Evolutionary conservation across 2,797 vertebrate species (phyloP), one percentile per base, ranked within the genome.

Genomic region (Scolopax rusticola): DNA sequence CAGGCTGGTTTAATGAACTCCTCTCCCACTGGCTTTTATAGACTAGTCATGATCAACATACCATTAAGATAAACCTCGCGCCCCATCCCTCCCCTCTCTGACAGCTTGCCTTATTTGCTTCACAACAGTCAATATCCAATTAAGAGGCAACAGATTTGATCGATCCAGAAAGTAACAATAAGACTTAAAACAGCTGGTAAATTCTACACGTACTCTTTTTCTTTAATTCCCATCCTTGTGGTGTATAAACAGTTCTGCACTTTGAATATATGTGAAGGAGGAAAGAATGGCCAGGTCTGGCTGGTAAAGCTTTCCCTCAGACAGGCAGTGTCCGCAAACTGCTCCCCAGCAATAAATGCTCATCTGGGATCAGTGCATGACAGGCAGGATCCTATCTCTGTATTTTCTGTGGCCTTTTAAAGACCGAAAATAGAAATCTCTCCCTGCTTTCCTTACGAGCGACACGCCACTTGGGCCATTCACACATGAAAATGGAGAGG

Each of bases 51-150:
- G 68, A 94, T 92, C 87, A 95, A 87, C 81, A 87, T 89, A 94
- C 65, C 90, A 84, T 71, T 88, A 94, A 84, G 87, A 77, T 70
- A 95, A 96, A 95, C 73, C 70, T 91, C 6, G 5, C 12, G 23
- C 69, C 79, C 65, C 83, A 87, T 80, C 87, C 68, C 48, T 68
- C 77, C 86, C 84, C 73, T 63, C 90, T 61, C 94, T 71, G 84
- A 83, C 77, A 91, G 82, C 82, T 94, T 87, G 74, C 61, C 92
- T 89, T 87, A 95, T 96, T 94, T 95, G 95, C 95, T 84, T 97
- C 94, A 91, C 54, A 95, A 96, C 93, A 96, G 96, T 93, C 93
- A 96, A 97, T 96, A 96, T 89, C 84, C 81, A 97, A 97, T 95
- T 97, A 97, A 95, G 91, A 92, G 53, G 50, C 63, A 87, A 87